Evolutionary conservation across 1,140 invertebrate species (phyloP).

Genomic region (Micrasema longulum): DNA sequence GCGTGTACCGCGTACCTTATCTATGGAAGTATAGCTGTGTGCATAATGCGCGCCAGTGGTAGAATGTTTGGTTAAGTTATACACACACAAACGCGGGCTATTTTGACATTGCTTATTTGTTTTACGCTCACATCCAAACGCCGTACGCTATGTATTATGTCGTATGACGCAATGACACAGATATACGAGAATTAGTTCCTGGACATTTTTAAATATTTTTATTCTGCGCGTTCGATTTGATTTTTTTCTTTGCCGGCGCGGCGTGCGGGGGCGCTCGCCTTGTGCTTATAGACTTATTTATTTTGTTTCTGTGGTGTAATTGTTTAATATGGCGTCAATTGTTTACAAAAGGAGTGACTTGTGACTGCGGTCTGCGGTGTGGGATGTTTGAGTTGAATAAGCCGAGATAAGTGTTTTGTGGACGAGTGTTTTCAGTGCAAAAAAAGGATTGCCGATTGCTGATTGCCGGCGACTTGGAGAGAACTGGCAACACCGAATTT

Average conservation of each 20-base stretch:
- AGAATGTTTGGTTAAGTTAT: slow-evolving; percentile 6
- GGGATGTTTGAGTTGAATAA: neutral
- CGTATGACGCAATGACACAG: slow-evolving; percentile 30
- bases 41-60: neutral
- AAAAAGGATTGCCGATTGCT: too few species aligned
- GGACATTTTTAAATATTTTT: slow-evolving; percentile 13
- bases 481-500: neutral
- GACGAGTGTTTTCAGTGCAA: neutral
- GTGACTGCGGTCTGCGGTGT: neutral
- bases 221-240: slow-evolving; percentile 9
- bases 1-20: slow-evolving; percentile 16
- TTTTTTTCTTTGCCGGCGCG: neutral
- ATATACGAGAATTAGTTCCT: slow-evolving; percentile 23
- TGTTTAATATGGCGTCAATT: slow-evolving; percentile 19
- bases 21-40: neutral
- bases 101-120: slow-evolving; percentile 39
- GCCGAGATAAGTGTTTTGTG: neutral
- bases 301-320: neutral
- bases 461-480: neutral
- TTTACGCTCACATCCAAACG: slow-evolving; percentile 24
- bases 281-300: neutral
- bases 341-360: slow-evolving; percentile 21
- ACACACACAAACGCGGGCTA: slow-evolving; percentile 17
- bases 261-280: neutral
- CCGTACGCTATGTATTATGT: slow-evolving; percentile 21